phyloP scores from a whole-genome alignment of 2,797 vertebrate genomes.

The Sternarchorhynchus goeldii region DNA sequence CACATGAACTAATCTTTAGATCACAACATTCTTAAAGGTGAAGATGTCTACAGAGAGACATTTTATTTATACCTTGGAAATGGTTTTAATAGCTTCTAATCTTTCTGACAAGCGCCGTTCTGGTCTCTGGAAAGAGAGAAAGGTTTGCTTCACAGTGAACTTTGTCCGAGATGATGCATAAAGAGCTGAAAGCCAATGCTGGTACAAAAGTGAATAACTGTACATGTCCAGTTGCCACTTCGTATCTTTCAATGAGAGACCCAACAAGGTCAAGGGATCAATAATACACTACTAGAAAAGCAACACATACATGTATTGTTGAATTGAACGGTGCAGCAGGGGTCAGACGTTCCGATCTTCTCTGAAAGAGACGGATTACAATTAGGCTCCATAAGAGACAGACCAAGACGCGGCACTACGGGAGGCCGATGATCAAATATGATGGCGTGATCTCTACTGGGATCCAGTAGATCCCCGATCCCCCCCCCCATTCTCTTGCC shows the following conservation, averaged over 20 bases:
- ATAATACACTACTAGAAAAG: background rate
- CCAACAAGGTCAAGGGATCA: background rate
- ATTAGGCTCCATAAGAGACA: background rate
- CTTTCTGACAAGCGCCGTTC: slow-evolving; percentile 21
- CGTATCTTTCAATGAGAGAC: background rate
- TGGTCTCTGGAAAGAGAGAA: slow-evolving; percentile 23
- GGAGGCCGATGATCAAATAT: no score
- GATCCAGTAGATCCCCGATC: no score
- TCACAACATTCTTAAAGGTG: no score
- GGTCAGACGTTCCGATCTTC: background rate
- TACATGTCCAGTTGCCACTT: background rate
- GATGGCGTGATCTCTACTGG: background rate
- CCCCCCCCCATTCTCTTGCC: slow-evolving; percentile 2
- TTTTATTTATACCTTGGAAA: slow-evolving; percentile 37
- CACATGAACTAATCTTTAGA: no score
- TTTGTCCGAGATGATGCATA: background rate
- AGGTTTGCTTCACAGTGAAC: background rate
- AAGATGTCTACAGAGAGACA: background rate
- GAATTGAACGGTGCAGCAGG: background rate
- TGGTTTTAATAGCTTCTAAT: background rate
- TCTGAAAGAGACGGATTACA: slow-evolving; percentile 1
- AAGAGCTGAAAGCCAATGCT: background rate
- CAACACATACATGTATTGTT: background rate
- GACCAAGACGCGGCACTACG: background rate
- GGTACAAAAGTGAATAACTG: background rate